Evolutionary conservation across 2,888 invertebrate genomes (phyloP), one percentile per base, ranked within the genome.

Genomic region (Nebria brevicollis): DNA sequence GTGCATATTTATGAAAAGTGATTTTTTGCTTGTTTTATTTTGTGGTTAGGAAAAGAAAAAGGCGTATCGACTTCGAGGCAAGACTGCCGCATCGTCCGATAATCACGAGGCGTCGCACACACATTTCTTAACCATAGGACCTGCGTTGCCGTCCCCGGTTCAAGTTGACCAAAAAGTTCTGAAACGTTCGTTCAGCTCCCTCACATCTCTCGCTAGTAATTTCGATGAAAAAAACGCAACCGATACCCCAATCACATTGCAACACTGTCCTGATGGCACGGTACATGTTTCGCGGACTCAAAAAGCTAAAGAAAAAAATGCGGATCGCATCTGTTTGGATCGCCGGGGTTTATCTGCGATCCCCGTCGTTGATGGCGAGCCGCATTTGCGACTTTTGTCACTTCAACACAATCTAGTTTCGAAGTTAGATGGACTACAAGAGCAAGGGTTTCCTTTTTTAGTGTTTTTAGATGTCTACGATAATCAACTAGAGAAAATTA

Each of bases 401-500:
- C 91, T 98, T 82, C 98, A 98, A 88, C 97, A 98, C 89, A 98
- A 98, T 90, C 92, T 96, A 86, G 94, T 98, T 83, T 94, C 92
- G 83, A 93, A 92, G 86, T 91, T 96, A 84, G 92, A 95, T 82
- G 93, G 94, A 77, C 86, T 93, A 90, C 85, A 86, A 84, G 83
- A 89, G 84, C 87, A 90, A 81, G 85, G 87, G 74, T 91, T 96
- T 84, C 93, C 93, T 25, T 94, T 95, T 89, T 91, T 98, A 82
- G 97, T 98, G 20, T 98, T 98, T 88, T 92, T 98, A 82, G 98
- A 98, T 89, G 92, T 98, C 81, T 98, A 98, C 87, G 97, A 98
- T 89, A 98, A 98, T 90, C 97, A 97, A 89, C 93, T 98, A 83
- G 97, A 97, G 84, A 94, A 94, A 87, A 95, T 98, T 83, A 93